Percentiles rank a stretch among this genome's conserved stretches.
phyloP scores from a whole-genome alignment of 2,888 invertebrate genomes.

The Drosophila flavopinicola region DNA sequence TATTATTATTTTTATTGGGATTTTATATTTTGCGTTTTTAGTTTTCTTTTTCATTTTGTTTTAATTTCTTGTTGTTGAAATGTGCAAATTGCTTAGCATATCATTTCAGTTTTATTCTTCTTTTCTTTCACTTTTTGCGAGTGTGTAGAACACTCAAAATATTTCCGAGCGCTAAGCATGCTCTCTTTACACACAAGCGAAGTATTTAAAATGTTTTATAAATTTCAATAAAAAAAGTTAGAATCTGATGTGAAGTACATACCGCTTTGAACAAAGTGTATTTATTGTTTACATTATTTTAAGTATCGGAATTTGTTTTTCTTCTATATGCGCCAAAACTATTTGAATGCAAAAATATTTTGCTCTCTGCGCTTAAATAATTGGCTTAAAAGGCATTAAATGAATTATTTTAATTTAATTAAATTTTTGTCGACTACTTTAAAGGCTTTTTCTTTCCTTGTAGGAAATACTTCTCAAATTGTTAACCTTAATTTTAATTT shows the following conservation, averaged over 20 bases:
- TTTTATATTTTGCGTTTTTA: constrained; percentile 49
- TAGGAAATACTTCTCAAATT: constrained; percentile 81
- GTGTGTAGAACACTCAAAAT: constrained; percentile 67
- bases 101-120: constrained; percentile 26
- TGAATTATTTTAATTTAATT: constrained; percentile 49
- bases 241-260: constrained; percentile 58
- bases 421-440: constrained; percentile 65
- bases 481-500: constrained; percentile 49
- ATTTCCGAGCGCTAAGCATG: constrained; percentile 75
- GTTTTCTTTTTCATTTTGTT: constrained; percentile 23
- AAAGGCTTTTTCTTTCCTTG: constrained; percentile 83
- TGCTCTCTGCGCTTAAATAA: constrained; percentile 47
- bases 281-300: constrained; percentile 50
- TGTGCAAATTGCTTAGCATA: constrained; percentile 55
- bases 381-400: constrained; percentile 64
- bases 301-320: constrained; percentile 68
- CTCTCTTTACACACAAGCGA: constrained; percentile 34
- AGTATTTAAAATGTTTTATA: constrained; percentile 14
- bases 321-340: constrained; percentile 31
- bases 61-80: constrained; percentile 41
- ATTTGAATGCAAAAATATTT: constrained; percentile 28
- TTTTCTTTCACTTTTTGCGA: constrained; percentile 37
- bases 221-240: constrained; percentile 26
- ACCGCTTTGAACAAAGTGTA: constrained; percentile 48
- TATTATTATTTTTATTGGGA: constrained; percentile 8